Percentiles rank a stretch among this genome's conserved stretches.
Evolutionary conservation across 2,797 vertebrate species (phyloP).

Genomic region (Peromyscus nudipes): DNA sequence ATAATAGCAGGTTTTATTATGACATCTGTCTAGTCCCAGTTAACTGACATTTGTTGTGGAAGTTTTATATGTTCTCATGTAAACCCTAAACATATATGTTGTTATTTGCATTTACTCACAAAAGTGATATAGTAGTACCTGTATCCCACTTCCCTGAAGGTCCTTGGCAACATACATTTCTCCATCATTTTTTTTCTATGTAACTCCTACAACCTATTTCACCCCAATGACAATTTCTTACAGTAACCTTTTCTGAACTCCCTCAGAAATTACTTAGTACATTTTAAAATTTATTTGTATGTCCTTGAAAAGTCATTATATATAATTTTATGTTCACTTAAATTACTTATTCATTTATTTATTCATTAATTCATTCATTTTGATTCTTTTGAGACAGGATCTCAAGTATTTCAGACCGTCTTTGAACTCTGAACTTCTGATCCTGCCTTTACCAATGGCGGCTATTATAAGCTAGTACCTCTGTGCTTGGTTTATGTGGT

Average conservation of each 20-base stretch:
- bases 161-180: neutral
- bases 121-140: neutral
- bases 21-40: neutral
- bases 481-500: neutral
- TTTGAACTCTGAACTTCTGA: neutral
- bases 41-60: neutral
- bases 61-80: neutral
- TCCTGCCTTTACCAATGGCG: neutral
- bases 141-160: neutral
- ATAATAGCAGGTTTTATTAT: neutral
- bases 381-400: neutral
- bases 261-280: slow-evolving; percentile 38
- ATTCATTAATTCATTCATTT: neutral
- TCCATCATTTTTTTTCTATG: neutral
- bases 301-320: neutral
- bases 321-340: neutral
- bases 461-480: neutral
- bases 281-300: slow-evolving; percentile 13
- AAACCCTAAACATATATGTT: slow-evolving; percentile 33
- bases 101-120: neutral
- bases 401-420: neutral
- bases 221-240: neutral
- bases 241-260: neutral
- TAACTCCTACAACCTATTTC: neutral
- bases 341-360: neutral